A percentile compares a stretch with the other conserved stretches of the same genome.
These are phyloP conservation scores for Oreonectes daqikongensis DNA, from an alignment of 2,797 vertebrate genomes.

Conservation along the genomic window DNA sequence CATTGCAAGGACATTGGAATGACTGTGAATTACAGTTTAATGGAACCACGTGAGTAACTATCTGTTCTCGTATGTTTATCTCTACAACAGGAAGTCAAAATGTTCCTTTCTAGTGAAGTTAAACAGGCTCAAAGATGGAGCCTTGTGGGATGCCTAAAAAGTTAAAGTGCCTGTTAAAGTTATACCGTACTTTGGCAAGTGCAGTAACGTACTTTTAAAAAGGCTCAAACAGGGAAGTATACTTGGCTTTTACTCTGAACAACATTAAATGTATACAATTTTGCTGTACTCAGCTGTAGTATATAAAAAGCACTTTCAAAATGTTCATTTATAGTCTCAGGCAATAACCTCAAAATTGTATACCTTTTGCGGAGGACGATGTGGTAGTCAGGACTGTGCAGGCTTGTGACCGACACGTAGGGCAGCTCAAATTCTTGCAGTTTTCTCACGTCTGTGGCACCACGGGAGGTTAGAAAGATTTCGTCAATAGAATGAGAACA, in stretches of 20 bases:
- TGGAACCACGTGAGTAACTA: not conserved
- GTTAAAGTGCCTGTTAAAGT: no score
- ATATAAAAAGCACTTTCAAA: not conserved
- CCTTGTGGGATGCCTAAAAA: not conserved
- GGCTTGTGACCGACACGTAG: slow-evolving; percentile 93
- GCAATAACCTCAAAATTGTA: slow-evolving; percentile 35
- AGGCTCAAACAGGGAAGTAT: not conserved
- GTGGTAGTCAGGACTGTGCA: slow-evolving; percentile 88
- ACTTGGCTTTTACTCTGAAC: not conserved
- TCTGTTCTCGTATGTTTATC: not conserved
- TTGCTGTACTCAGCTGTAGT: not conserved
- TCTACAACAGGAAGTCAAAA: slow-evolving; percentile 20
- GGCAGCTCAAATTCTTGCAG: slow-evolving; percentile 98
- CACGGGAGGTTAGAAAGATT: slow-evolving; percentile 32
- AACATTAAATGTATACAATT: not conserved
- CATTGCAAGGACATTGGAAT: not conserved
- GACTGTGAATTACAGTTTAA: not conserved
- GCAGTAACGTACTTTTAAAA: not conserved
- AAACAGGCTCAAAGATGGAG: not conserved
- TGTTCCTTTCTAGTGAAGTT: not conserved
- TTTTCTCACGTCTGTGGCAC: slow-evolving; percentile 86
- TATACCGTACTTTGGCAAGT: not conserved
- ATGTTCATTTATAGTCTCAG: not conserved
- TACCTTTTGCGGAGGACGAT: slow-evolving; percentile 97
- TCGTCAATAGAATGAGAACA: slow-evolving; percentile 42